Percentiles rank a stretch among this genome's conserved stretches.
These are phyloP conservation scores for Hymenopus coronatus DNA, from an alignment of 2,888 invertebrate genomes.

Conservation along the genomic window DNA sequence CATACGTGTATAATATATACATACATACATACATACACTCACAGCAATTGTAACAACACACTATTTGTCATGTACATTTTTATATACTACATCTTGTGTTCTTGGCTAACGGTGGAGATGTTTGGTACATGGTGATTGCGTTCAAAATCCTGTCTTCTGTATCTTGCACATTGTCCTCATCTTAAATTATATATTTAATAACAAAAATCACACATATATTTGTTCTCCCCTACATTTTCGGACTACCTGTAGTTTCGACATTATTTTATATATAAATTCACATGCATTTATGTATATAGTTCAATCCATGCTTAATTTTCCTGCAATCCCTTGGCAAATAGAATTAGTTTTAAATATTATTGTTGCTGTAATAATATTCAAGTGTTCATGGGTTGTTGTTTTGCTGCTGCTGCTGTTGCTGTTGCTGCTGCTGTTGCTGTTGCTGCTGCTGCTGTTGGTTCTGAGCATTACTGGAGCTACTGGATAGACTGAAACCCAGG, in stretches of 20 bases:
- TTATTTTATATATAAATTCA: constrained; percentile 30
- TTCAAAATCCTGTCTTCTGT: constrained; percentile 10
- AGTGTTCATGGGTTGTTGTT: constrained; percentile 29
- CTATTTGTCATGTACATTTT: constrained; percentile 21
- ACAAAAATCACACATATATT: constrained; percentile 28
- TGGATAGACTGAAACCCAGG: constrained; percentile 67
- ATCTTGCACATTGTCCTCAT: constrained; percentile 15
- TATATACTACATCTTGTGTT: constrained; percentile 6
- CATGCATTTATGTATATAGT: constrained; percentile 25
- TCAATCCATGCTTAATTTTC: constrained; percentile 19
- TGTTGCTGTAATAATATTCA: constrained; percentile 21
- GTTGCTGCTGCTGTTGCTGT: neutral
- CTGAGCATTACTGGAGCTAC: constrained; percentile 36
- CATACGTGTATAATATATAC: constrained; percentile 13
- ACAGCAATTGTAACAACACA: constrained; percentile 21
- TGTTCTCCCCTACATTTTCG: constrained; percentile 18
- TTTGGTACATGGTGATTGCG: constrained; percentile 5
- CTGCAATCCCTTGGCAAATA: constrained; percentile 5
- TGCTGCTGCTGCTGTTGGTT: constrained; percentile 24
- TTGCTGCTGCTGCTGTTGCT: constrained; percentile 28
- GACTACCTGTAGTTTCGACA: constrained; percentile 19
- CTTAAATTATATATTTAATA: constrained; percentile 22
- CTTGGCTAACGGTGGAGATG: constrained; percentile 15
- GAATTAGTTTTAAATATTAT: constrained; percentile 1
- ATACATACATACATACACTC: constrained; percentile 20